Evolutionary conservation across 2,797 vertebrate genomes (phyloP).

Genomic region (Sphaeramia orbicularis): DNA sequence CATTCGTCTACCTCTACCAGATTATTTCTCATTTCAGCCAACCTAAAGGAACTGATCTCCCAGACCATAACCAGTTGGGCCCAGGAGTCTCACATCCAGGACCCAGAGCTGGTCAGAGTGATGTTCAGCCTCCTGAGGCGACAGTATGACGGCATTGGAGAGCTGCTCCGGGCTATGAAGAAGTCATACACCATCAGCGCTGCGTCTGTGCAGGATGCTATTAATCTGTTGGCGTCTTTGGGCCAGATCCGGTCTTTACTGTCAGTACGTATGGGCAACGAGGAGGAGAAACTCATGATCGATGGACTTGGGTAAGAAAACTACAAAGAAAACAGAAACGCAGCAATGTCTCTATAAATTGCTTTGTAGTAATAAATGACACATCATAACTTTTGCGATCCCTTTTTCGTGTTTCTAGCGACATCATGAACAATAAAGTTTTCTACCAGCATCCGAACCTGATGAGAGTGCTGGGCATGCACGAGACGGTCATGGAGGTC

Average conservation of each 20-base stretch:
- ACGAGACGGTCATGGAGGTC: slow-evolving; percentile 99
- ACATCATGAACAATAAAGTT: slow-evolving; percentile 99
- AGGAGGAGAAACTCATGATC: slow-evolving; percentile 98
- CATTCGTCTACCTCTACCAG: no score
- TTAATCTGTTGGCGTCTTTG: slow-evolving; percentile 92
- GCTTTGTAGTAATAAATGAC: no score
- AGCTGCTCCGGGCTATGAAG: slow-evolving; percentile 93
- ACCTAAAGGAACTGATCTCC: slow-evolving; percentile 95
- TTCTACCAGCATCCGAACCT: slow-evolving; percentile 99
- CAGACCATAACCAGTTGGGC: slow-evolving; percentile 98
- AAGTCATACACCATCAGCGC: slow-evolving; percentile 97
- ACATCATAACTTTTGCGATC: neutral
- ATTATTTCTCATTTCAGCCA: slow-evolving; percentile 80
- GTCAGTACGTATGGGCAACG: slow-evolving; percentile 97
- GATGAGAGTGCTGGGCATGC: slow-evolving; percentile 98
- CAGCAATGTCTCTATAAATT: no score
- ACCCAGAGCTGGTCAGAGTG: slow-evolving; percentile 92
- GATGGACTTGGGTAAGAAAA: slow-evolving; percentile 92
- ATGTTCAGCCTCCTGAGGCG: slow-evolving; percentile 96
- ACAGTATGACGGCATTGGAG: slow-evolving; percentile 97
- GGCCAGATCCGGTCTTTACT: slow-evolving; percentile 97
- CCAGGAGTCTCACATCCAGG: slow-evolving; percentile 95
- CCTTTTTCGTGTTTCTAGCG: slow-evolving; percentile 78
- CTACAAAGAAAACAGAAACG: no score
- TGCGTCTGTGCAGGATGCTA: slow-evolving; percentile 92